A percentile compares a stretch with the other conserved stretches of the same genome.
Evolutionary conservation across 2,888 invertebrate genomes (phyloP).

Genomic region (Himalopsyche japonica): DNA sequence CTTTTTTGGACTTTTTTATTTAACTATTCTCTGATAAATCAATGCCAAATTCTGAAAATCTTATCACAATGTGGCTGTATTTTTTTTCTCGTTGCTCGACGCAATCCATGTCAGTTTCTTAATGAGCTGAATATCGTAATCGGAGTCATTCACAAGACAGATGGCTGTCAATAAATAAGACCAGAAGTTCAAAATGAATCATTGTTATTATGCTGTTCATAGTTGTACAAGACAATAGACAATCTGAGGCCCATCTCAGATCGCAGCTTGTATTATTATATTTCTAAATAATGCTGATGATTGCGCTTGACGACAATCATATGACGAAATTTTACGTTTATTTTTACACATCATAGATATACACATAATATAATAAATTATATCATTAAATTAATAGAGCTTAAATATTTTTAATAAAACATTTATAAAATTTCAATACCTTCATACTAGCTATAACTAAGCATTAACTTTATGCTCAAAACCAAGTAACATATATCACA

Average conservation of each 20-base stretch:
- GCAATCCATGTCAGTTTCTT: neutral
- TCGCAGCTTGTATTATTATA: neutral
- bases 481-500: no score
- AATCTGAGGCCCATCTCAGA: neutral
- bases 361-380: no score
- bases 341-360: no score
- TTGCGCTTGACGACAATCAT: neutral
- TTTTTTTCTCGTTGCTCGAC: neutral
- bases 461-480: no score
- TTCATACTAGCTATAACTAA: no score
- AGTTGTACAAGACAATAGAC: neutral
- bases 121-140: neutral
- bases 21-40: no score
- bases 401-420: no score
- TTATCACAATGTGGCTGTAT: neutral
- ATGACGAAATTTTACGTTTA: neutral
- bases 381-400: no score
- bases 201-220: neutral
- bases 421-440: no score
- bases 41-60: neutral
- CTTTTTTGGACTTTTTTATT: no score
- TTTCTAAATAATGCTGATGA: neutral
- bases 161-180: neutral
- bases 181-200: neutral
- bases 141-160: neutral